Conservation (phyloP, 2,113 vertebrate genomes). For the Circaetus cinerascens region DNA sequence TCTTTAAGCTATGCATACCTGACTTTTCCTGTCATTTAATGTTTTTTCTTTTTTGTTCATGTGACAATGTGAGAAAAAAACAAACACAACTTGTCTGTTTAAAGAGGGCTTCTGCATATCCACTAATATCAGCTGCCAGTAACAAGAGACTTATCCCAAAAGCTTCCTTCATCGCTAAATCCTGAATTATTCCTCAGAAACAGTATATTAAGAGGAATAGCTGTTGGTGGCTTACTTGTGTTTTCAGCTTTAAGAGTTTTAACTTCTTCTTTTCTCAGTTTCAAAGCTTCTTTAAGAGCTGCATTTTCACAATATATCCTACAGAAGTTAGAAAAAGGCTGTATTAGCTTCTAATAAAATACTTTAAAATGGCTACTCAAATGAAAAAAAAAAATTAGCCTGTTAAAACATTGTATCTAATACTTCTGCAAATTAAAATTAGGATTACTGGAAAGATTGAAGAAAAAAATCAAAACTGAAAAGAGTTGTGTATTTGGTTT, state of each 20-base stretch:
- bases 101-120: not conserved
- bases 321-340: not conserved
- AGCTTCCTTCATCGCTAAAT: not conserved
- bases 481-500: not conserved
- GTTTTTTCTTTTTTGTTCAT: not conserved
- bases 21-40: not conserved
- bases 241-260: slow-evolving; percentile 82
- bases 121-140: not conserved
- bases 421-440: not conserved
- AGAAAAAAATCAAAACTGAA: not conserved
- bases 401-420: not conserved
- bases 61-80: not conserved
- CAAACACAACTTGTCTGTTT: not conserved
- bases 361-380: not conserved
- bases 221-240: slow-evolving; percentile 72
- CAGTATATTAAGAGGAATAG: not conserved
- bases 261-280: slow-evolving; percentile 78
- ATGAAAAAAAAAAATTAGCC: not conserved
- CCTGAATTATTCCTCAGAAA: not conserved
- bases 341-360: not conserved
- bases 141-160: not conserved
- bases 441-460: not conserved
- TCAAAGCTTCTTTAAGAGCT: slow-evolving; percentile 78
- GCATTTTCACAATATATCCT: slow-evolving; percentile 86
- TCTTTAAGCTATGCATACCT: not conserved